These are phyloP conservation scores for Bos indicus DNA, from an alignment of 2,113 vertebrate species.

Conservation along the genomic window DNA sequence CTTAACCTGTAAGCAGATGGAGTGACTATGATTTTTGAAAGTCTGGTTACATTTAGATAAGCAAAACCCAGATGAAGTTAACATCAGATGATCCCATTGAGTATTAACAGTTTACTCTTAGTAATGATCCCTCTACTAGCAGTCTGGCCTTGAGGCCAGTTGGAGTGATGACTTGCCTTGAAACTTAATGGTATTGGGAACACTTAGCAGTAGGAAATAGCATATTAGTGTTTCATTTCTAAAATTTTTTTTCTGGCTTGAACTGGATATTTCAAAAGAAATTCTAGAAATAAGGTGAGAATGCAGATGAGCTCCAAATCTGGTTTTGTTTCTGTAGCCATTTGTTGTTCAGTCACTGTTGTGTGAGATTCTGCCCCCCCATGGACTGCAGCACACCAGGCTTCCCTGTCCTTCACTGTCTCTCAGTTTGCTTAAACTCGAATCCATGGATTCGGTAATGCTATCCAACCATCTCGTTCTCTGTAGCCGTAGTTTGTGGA, in stretches of 20 bases:
- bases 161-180: neutral
- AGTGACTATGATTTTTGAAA: constrained; percentile 52
- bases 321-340: neutral
- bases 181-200: neutral
- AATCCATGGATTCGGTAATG: neutral
- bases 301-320: neutral
- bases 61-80: constrained; percentile 72
- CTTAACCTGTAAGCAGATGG: constrained; percentile 49
- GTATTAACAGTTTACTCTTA: constrained; percentile 61
- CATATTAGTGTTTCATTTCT: neutral
- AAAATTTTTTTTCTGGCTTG: neutral
- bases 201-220: neutral
- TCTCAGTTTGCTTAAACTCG: neutral
- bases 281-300: neutral
- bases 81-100: constrained; percentile 45
- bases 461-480: neutral
- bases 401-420: neutral
- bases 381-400: neutral
- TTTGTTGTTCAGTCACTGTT: neutral
- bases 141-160: constrained; percentile 37
- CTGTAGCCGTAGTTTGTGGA: neutral
- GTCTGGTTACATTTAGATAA: constrained; percentile 66
- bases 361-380: neutral
- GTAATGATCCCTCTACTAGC: constrained; percentile 48
- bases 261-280: neutral